Conservation (phyloP, 2,888 invertebrate genomes). For the Meloe dianella region DNA sequence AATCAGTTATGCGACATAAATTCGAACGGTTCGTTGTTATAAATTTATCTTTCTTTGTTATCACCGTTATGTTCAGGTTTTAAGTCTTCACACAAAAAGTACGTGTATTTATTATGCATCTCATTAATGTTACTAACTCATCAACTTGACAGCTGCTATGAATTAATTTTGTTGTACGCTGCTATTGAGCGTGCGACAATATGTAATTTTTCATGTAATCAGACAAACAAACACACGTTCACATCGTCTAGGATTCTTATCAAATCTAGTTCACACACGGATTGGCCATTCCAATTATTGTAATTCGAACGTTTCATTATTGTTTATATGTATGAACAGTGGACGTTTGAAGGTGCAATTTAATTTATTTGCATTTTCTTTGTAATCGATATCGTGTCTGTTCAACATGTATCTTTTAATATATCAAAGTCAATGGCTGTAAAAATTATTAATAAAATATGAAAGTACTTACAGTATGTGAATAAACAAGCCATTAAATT, state of each 20-base stretch:
- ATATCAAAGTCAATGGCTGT: neutral
- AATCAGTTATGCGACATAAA: slow-evolving; percentile 36
- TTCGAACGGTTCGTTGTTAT: slow-evolving; percentile 19
- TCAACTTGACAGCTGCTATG: neutral
- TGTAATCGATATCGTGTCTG: neutral
- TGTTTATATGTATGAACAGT: neutral
- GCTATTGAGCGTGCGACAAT: too few species aligned
- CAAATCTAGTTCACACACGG: neutral
- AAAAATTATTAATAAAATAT: slow-evolving; percentile 8
- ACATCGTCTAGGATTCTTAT: neutral
- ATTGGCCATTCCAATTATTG: neutral
- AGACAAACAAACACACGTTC: neutral
- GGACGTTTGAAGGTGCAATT: neutral
- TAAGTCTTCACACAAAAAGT: too few species aligned
- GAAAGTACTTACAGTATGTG: neutral
- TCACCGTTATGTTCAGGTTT: too few species aligned
- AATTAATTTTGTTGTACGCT: too few species aligned
- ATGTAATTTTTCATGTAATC: neutral
- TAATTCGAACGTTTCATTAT: neutral
- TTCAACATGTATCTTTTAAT: neutral
- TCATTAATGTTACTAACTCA: too few species aligned
- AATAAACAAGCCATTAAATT: slow-evolving; percentile 6
- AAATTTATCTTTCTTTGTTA: neutral
- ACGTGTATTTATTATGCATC: too few species aligned
- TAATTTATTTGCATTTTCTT: neutral